phyloP scores from a whole-genome alignment of 2,888 invertebrate genomes.

The Drosophila affinis region DNA sequence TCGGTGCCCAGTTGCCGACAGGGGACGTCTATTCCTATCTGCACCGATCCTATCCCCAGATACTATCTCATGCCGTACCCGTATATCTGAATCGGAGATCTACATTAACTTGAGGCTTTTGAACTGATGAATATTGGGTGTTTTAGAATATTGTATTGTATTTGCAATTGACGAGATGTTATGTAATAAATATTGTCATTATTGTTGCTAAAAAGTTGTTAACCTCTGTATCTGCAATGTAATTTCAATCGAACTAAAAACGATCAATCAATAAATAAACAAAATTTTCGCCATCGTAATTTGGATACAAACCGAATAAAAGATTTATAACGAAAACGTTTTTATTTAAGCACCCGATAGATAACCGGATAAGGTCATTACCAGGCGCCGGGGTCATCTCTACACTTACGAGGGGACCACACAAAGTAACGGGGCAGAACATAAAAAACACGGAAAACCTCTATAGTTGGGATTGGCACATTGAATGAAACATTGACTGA shows the following conservation, averaged over 20 bases:
- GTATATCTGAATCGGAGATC: constrained; percentile 47
- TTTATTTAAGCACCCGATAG: no score
- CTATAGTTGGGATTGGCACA: no score
- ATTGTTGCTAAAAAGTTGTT: constrained; percentile 74
- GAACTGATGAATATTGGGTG: constrained; percentile 70
- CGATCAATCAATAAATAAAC: constrained; percentile 56
- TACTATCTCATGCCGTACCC: constrained; percentile 20
- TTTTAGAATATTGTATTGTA: constrained; percentile 68
- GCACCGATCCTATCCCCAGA: background rate
- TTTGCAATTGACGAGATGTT: constrained; percentile 68
- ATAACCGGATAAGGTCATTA: no score
- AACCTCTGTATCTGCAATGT: constrained; percentile 64
- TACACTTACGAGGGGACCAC: no score
- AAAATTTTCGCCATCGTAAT: constrained; percentile 24
- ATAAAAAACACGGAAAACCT: no score
- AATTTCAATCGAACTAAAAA: constrained; percentile 67
- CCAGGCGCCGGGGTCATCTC: no score
- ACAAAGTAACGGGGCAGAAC: no score
- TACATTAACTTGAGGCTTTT: constrained; percentile 77
- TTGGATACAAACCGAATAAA: background rate
- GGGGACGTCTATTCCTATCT: background rate
- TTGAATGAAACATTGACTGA: no score
- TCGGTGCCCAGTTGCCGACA: background rate
- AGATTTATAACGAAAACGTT: background rate
- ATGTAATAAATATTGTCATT: constrained; percentile 58